Evolutionary conservation across 2,113 vertebrate genomes (phyloP).

Genomic region (Sander vitreus): DNA sequence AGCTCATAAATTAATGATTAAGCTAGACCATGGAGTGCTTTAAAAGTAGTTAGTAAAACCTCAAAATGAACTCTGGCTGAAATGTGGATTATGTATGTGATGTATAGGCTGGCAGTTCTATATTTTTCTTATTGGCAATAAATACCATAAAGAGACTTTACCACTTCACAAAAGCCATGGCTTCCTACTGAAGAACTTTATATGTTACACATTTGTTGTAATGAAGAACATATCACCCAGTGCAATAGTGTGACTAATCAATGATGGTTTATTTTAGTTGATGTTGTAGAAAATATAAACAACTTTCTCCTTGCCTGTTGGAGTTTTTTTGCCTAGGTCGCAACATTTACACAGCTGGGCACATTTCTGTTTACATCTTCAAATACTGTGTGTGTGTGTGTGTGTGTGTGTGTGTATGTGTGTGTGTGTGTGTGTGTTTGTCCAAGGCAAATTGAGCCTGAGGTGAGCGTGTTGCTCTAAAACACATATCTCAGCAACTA

Average conservation of each 20-base stretch:
- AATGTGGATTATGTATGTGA: neutral
- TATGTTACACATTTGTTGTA: too few species aligned
- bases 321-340: neutral
- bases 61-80: neutral
- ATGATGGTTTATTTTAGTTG: neutral
- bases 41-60: neutral
- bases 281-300: neutral
- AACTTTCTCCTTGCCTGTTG: neutral
- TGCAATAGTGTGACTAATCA: too few species aligned
- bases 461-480: too few species aligned
- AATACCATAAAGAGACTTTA: neutral
- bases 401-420: neutral
- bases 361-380: constrained; percentile 7
- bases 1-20: neutral
- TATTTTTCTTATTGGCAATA: neutral
- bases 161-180: too few species aligned
- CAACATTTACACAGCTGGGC: neutral
- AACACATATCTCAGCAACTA: too few species aligned
- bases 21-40: neutral
- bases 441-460: too few species aligned
- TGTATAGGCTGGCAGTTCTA: neutral
- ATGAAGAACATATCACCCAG: too few species aligned
- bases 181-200: too few species aligned
- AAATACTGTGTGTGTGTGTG: constrained; percentile 1
- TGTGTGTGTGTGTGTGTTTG: neutral